These are phyloP conservation scores for Alloscopus bannaensis DNA, from an alignment of 2,888 invertebrate species.

Conservation along the genomic window DNA sequence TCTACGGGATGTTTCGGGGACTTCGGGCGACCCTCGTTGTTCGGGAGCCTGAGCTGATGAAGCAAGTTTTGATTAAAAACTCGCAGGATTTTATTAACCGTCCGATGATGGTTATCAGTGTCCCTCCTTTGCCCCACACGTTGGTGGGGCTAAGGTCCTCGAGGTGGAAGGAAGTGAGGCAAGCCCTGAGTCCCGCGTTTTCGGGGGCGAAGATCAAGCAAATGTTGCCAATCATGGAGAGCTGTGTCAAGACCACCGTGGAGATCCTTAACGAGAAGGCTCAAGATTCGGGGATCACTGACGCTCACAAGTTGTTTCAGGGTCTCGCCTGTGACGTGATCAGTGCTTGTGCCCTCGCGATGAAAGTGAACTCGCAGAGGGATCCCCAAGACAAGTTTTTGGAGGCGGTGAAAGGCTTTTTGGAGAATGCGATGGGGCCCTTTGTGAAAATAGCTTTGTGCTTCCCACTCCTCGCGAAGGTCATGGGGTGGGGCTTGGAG, in stretches of 20 bases:
- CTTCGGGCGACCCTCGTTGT: constrained; percentile 71
- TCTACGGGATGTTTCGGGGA: constrained; percentile 73
- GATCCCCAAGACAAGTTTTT: constrained; percentile 75
- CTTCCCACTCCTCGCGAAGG: constrained; percentile 73
- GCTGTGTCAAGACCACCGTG: constrained; percentile 75
- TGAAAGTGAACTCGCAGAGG: constrained; percentile 75
- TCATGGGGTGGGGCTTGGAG: constrained; percentile 72
- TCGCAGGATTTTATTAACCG: constrained; percentile 74
- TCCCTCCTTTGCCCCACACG: constrained; percentile 68
- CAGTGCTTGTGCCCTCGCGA: constrained; percentile 77
- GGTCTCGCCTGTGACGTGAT: constrained; percentile 78
- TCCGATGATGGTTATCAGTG: constrained; percentile 69
- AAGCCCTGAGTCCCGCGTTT: constrained; percentile 77
- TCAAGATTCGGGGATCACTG: constrained; percentile 71
- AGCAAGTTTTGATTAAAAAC: constrained; percentile 74
- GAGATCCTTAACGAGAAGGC: constrained; percentile 74
- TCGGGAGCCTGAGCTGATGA: constrained; percentile 72
- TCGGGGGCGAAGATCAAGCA: constrained; percentile 77
- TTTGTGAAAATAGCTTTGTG: constrained; percentile 73
- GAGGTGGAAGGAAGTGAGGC: constrained; percentile 78
- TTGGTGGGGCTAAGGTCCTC: constrained; percentile 74
- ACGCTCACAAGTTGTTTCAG: constrained; percentile 76
- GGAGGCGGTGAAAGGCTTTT: constrained; percentile 73
- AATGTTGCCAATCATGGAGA: constrained; percentile 76
- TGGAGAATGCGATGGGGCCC: constrained; percentile 73